Evolutionary conservation across 2,888 invertebrate genomes (phyloP), one percentile per base, ranked within the genome.

Genomic region (Ferrisia virgata): DNA sequence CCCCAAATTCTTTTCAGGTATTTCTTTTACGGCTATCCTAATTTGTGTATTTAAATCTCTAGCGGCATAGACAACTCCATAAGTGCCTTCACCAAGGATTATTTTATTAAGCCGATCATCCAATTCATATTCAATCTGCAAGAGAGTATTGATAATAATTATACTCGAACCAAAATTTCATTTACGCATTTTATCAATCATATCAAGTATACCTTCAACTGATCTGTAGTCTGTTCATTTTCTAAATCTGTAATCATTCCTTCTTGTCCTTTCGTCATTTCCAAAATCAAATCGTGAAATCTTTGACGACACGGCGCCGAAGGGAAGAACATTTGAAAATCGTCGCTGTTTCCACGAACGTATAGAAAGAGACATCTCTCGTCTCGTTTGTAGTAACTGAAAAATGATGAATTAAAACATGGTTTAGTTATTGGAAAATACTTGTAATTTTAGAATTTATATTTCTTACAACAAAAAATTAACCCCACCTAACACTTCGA

Each of bases 271-370:
- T 94, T 94, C 0, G 97, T 96, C 90, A 98, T 92, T 88, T 96
- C 94, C 28, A 95, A 90, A 83, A 98, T 92, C 72, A 96, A 90
- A 87, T 95, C 94, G 88, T 96, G 95, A 87, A 98, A 94, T 85
- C 93, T 91, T 88, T 95, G 93, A 85, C 95, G 92, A 88, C 95
- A 96, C 72, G 92, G 91, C 86, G 94, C 93, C 1, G 98, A 98
- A 0, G 99, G 97, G 87, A 99, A 94, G 89, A 94, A 98, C 90
- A 99, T 96, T 92, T 99, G 98, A 90, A 99, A 99, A 90, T 99
- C 98, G 88, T 98, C 98, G 0, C 98, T 98, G 89, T 99, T 98
- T 89, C 98, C 96, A 89, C 97, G 95, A 43, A 99, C 99, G 89
- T 99, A 99, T 0, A 99, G 91, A 89, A 98, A 98, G 13, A 99